Conservation (phyloP, 2,113 vertebrate species). For the Xiphophorus couchianus region DNA sequence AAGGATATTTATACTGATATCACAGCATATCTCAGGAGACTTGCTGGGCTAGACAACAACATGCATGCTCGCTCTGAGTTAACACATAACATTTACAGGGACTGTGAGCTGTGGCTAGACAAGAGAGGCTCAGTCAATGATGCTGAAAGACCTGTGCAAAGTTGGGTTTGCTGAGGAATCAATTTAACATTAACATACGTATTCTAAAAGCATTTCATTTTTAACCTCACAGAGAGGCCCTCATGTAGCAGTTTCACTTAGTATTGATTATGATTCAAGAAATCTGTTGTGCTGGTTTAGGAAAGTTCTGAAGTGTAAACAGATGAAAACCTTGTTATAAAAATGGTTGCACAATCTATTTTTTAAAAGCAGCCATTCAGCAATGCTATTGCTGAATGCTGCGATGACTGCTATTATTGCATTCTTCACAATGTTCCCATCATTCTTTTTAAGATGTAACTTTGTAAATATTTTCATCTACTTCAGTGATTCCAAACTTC, state of each 20-base stretch:
- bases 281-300: not conserved
- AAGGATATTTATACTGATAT: conserved; percentile 4
- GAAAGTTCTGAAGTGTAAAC: not conserved
- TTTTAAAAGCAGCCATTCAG: not conserved
- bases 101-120: not conserved
- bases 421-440: too few species aligned
- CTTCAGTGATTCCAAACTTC: too few species aligned
- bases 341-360: not conserved
- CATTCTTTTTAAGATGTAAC: too few species aligned
- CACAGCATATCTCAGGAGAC: conserved; percentile 3
- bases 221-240: not conserved
- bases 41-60: not conserved
- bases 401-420: too few species aligned
- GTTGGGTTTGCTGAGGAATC: not conserved
- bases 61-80: not conserved
- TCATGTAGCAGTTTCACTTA: not conserved
- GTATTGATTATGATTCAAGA: not conserved
- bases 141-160: not conserved
- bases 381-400: not conserved
- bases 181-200: not conserved
- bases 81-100: not conserved
- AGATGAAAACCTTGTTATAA: not conserved
- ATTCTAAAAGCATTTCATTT: not conserved
- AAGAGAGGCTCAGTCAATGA: not conserved
- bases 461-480: too few species aligned